phyloP scores from a whole-genome alignment of 2,113 vertebrate species.

The Mus spicilegus region DNA sequence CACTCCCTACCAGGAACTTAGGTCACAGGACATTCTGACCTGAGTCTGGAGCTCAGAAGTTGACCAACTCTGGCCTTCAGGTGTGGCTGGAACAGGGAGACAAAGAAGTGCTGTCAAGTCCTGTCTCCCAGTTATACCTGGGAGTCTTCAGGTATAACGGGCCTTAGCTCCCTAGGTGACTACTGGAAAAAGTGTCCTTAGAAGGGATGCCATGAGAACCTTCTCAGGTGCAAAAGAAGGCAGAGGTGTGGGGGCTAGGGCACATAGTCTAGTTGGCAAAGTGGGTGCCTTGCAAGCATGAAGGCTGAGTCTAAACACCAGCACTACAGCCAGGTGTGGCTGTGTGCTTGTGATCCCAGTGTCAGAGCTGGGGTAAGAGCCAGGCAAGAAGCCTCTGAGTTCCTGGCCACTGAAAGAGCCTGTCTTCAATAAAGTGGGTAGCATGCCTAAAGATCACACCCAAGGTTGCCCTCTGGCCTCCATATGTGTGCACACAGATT shows the following conservation, averaged over 20 bases:
- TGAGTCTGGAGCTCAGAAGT: not conserved
- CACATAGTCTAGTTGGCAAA: not conserved
- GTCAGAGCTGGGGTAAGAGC: not conserved
- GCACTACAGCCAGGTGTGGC: not conserved
- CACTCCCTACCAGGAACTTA: not conserved
- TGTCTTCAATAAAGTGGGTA: not conserved
- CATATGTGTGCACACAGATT: not conserved
- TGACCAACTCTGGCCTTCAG: not conserved
- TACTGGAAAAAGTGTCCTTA: not conserved
- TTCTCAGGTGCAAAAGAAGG: not conserved
- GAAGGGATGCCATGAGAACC: not conserved
- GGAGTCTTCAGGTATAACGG: not conserved
- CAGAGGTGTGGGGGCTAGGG: not conserved
- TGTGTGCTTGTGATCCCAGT: not conserved
- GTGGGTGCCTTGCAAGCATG: not conserved
- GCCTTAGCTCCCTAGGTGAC: not conserved
- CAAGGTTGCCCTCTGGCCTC: not conserved
- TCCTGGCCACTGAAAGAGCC: not conserved
- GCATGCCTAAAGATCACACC: not conserved
- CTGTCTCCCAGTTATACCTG: fast-evolving
- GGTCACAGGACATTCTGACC: not conserved
- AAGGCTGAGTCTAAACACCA: not conserved
- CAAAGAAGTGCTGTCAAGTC: fast-evolving
- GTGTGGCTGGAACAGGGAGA: not conserved
- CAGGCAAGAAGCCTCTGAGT: not conserved